Conservation (phyloP, 2,113 vertebrate species). For the Mus pahari region DNA sequence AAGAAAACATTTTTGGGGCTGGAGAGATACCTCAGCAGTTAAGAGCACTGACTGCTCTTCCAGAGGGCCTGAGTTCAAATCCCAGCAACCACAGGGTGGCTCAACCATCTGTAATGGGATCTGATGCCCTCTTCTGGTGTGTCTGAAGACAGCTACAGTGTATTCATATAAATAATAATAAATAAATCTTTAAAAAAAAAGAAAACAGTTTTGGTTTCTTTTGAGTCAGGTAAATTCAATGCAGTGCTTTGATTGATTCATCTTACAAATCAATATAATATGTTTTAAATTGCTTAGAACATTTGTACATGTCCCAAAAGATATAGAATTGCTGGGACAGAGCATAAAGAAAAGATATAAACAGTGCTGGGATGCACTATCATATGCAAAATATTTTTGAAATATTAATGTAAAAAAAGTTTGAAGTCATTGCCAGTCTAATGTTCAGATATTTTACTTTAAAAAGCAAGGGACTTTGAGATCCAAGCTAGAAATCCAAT, state of each 20-base stretch:
- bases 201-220: slow-evolving; percentile 30
- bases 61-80: too few relatives aligned
- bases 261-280: slow-evolving; percentile 8
- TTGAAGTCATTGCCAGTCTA: neutral
- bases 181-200: too few relatives aligned
- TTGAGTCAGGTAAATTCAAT: slow-evolving; percentile 40
- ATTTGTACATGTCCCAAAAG: neutral
- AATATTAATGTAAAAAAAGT: slow-evolving; percentile 48
- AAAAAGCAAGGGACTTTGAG: slow-evolving; percentile 48
- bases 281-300: slow-evolving; percentile 37
- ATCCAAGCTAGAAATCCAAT: slow-evolving; percentile 42
- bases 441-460: slow-evolving; percentile 56
- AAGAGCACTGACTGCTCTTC: too few relatives aligned
- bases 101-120: too few relatives aligned
- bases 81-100: too few relatives aligned
- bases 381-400: slow-evolving; percentile 34
- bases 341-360: slow-evolving; percentile 38
- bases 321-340: slow-evolving; percentile 10
- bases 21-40: too few relatives aligned
- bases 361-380: slow-evolving; percentile 17
- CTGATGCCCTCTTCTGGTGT: too few relatives aligned
- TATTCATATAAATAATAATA: too few relatives aligned
- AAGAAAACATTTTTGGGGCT: slow-evolving; percentile 23
- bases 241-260: slow-evolving; percentile 23
- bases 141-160: too few relatives aligned